These are phyloP conservation scores for Siniperca obscura DNA, from an alignment of 2,797 vertebrate species.

Conservation along the genomic window DNA sequence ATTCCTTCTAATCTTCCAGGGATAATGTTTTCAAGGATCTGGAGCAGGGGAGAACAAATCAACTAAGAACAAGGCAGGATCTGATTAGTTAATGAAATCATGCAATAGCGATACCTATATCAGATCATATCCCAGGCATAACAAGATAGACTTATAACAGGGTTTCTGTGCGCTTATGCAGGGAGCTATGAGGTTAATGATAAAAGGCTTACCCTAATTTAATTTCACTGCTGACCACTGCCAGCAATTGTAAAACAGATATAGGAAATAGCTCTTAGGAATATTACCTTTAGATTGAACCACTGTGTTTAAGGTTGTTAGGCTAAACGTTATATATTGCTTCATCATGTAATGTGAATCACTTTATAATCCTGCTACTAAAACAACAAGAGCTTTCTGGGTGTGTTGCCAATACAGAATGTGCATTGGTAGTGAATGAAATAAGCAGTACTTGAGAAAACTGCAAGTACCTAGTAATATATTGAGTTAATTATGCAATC, in stretches of 20 bases:
- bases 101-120: slow-evolving; percentile 51
- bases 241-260: slow-evolving; percentile 63
- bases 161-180: slow-evolving; percentile 64
- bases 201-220: slow-evolving; percentile 75
- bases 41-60: slow-evolving; percentile 77
- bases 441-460: slow-evolving; percentile 39
- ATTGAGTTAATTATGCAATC: slow-evolving; percentile 65
- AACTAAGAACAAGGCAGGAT: slow-evolving; percentile 74
- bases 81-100: slow-evolving; percentile 81
- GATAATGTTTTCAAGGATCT: slow-evolving; percentile 81
- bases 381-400: slow-evolving; percentile 38
- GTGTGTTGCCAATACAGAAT: slow-evolving; percentile 27
- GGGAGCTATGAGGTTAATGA: slow-evolving; percentile 61
- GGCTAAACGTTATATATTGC: slow-evolving; percentile 46
- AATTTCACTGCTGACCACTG: slow-evolving; percentile 74
- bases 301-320: slow-evolving; percentile 62
- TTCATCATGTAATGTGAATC: slow-evolving; percentile 51
- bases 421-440: slow-evolving; percentile 22
- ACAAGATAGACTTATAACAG: slow-evolving; percentile 60
- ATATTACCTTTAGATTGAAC: slow-evolving; percentile 71
- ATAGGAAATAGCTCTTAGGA: slow-evolving; percentile 64
- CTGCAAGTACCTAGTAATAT: slow-evolving; percentile 48
- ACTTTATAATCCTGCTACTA: slow-evolving; percentile 50
- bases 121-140: slow-evolving; percentile 59
- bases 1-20: slow-evolving; percentile 81